Base-by-base conservation (phyloP, 2,113 vertebrate species). In the Cariama cristata region DNA sequence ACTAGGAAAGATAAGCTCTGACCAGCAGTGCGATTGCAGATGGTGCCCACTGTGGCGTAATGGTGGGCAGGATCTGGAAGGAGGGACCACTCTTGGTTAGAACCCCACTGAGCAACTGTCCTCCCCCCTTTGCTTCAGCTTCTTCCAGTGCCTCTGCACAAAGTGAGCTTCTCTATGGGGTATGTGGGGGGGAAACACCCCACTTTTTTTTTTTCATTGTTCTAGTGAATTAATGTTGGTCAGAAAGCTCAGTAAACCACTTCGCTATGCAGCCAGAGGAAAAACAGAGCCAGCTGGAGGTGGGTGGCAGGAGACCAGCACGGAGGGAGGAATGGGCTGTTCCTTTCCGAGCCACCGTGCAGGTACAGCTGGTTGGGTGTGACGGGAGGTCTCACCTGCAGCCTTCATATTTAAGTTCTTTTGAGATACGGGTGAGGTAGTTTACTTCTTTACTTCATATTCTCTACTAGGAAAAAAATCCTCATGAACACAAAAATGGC, bases 41-140 rank as follows among this genome's bases (percentile, higher is more conserved):
- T 86, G 79, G 6, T 87, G 14, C 18, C 38, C 13, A 3, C 5
- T 28, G 27, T 49, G 35, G 42, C 4, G 17, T 66, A 24, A 38
- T 21, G 23, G 16, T 16, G 32, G 38, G 44, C 52, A 77, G 71
- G 45, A 77, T 76, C 28, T 82, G 63, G 40, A 28, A 74, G 59
- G 63, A 44, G 68, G 64, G 13, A 42, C 28, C 12, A 4, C 20
- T 40, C 12, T 28, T 21, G 42, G 3, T 47, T 85, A 64, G 88
- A 73, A n/a, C 12, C 44, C 19, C 21, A 3, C 11, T 4, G 13
- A 42, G 27, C 5, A 18, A 1, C 1, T 44, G 2, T 38, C 38
- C 38, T 38, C 0, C 1, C 1, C 5, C 3, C 3, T 7, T 52
- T 50, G 5, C 19, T 68, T 63, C 14, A 27, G 19, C 27, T 11